Percentiles rank a stretch among this genome's conserved stretches.
phyloP scores from a whole-genome alignment of 2,888 invertebrate species.

The Drosophila nr. perissopoda region DNA sequence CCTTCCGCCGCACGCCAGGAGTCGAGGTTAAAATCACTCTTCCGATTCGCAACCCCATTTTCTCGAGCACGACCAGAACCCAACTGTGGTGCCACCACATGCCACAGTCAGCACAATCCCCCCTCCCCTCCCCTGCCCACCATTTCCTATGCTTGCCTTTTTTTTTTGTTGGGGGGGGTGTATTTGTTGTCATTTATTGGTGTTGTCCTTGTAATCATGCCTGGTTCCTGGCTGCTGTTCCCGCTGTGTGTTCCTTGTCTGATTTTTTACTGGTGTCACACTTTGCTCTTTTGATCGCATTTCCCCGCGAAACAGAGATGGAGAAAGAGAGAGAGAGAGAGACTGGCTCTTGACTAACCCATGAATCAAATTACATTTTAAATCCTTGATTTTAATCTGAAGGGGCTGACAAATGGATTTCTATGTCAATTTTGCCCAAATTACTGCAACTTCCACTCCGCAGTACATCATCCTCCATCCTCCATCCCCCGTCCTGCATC shows the following conservation, averaged over 20 bases:
- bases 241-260: conserved; percentile 54
- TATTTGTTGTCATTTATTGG: conserved; percentile 83
- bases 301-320: not conserved
- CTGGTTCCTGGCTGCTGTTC: conserved; percentile 14
- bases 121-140: not conserved
- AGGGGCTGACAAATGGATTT: conserved; percentile 85
- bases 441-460: conserved; percentile 42
- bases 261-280: conserved; percentile 78
- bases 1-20: conserved; percentile 50
- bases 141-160: not conserved
- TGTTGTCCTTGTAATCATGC: conserved; percentile 67
- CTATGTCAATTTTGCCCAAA: conserved; percentile 81
- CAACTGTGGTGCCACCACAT: not conserved
- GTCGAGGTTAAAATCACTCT: conserved; percentile 76
- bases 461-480: conserved; percentile 16
- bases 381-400: conserved; percentile 84
- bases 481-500: not conserved
- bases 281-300: conserved; percentile 78
- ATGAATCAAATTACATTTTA: conserved; percentile 84
- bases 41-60: conserved; percentile 71
- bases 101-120: conserved; percentile 22
- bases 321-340: too few relatives aligned
- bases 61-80: conserved; percentile 7
- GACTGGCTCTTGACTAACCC: conserved; percentile 41
- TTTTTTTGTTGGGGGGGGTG: conserved; percentile 57